A percentile compares a stretch with the other conserved stretches of the same genome.
Conservation (phyloP, 2,113 vertebrate genomes). For the Albula glossodonta region DNA sequence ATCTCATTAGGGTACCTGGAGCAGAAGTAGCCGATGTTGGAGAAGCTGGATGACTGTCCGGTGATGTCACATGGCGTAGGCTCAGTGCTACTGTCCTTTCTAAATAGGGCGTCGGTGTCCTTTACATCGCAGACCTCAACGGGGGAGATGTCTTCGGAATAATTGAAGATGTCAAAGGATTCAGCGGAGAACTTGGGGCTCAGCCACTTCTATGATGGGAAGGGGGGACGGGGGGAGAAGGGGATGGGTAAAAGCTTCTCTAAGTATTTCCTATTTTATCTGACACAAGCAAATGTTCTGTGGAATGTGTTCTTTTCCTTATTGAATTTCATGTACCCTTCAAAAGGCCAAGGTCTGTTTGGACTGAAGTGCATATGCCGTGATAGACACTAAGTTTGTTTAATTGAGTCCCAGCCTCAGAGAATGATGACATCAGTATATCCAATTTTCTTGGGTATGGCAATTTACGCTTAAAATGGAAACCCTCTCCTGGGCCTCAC, state of each 20-base stretch:
- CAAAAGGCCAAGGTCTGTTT: no score
- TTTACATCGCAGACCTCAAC: constrained; percentile 5
- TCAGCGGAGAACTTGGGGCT: constrained; percentile 3
- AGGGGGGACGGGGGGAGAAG: not conserved
- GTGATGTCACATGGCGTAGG: not conserved
- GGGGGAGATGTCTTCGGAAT: not conserved
- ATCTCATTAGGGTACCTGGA: constrained; percentile 43
- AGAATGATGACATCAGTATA: not conserved
- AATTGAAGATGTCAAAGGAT: constrained; percentile 7
- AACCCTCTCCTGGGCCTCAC: not conserved
- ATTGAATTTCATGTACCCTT: no score
- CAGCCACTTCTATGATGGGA: constrained; percentile 23
- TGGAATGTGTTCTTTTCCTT: no score
- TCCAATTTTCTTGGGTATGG: not conserved
- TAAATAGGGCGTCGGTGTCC: not conserved
- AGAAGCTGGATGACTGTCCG: constrained; percentile 53
- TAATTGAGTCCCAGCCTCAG: not conserved
- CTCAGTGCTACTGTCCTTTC: not conserved
- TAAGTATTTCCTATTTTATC: no score
- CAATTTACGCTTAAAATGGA: not conserved
- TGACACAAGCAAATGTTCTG: no score
- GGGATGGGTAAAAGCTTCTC: not conserved
- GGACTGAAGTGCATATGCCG: no score
- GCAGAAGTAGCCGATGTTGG: constrained; percentile 69
- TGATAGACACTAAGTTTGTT: no score